Evolutionary conservation across 2,113 vertebrate species (phyloP), one percentile per base, ranked within the genome.

Genomic region (Petroica traversi): DNA sequence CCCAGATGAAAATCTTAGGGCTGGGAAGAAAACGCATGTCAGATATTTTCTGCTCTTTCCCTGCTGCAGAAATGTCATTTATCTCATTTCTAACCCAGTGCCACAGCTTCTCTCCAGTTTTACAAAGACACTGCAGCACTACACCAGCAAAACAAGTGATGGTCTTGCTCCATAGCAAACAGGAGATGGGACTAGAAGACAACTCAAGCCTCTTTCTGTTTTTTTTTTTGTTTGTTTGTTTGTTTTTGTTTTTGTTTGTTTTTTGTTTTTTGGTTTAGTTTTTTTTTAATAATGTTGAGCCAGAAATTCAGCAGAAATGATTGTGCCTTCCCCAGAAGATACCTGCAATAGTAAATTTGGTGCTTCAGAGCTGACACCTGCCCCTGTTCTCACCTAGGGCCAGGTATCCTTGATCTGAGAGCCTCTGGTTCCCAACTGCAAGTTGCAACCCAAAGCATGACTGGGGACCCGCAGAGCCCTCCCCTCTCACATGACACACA

Each of bases 301-400:
- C 36, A 69, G 29, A 26, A 43, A 25, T 43, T 83, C 54, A 69
- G 49, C 24, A 54, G 58, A 68, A 73, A 43, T 0, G 0, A 72
- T 1, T 31, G 26, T 8, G 26, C 20, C 36, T 38, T 15, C 11
- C 20, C 29, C 7, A 62, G 25, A 46, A 89, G 31, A 45, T 2
- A 38, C 0, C 1, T 24, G 10, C 23, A 34, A 48, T 5, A 12
- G 24, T 38, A 67, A 57, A 24, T 25, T 28, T 4, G 16, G 63
- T 43, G 62, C 25, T 64, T 18, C 26, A 19, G 22, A 49, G 69
- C n/a, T 22, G 33, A 25, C 29, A 61, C 33, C 34, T 69, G 66
- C 15, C 17, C 28, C 58, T 49, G 52, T 66, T 38, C 72, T 73
- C 49, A 40, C 40, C 25, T 6, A 19, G 8, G 19, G n/a, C 14